Conservation (phyloP, 2,888 invertebrate species). For the Athetis lepigone region DNA sequence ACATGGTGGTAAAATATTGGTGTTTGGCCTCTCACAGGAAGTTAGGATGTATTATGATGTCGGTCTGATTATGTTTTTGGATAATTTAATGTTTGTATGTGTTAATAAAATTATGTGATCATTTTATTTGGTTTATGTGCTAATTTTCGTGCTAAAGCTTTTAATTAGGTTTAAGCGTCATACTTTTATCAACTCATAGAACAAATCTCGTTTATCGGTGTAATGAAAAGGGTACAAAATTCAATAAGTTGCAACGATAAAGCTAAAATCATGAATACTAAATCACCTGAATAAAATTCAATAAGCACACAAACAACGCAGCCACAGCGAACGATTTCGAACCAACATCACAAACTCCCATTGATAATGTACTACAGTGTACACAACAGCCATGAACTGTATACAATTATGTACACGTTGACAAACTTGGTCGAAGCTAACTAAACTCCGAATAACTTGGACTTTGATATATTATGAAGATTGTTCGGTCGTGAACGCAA, state of each 20-base stretch:
- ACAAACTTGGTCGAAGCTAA: slow-evolving; percentile 65
- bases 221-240: no score
- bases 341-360: slow-evolving; percentile 24
- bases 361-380: slow-evolving; percentile 26
- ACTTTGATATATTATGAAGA: slow-evolving; percentile 69
- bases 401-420: slow-evolving; percentile 54
- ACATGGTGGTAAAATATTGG: slow-evolving; percentile 53
- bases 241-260: no score
- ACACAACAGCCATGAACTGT: slow-evolving; percentile 33
- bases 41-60: slow-evolving; percentile 33
- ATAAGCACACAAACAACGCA: slow-evolving; percentile 6
- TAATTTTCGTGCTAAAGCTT: no score
- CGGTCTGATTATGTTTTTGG: slow-evolving; percentile 27
- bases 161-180: no score
- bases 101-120: neutral
- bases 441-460: slow-evolving; percentile 64
- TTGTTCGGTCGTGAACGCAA: slow-evolving; percentile 63
- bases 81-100: neutral
- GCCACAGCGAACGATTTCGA: slow-evolving; percentile 1
- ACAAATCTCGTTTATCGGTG: no score
- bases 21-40: slow-evolving; percentile 39
- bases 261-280: neutral
- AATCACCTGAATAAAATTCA: slow-evolving; percentile 7
- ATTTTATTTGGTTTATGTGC: no score
- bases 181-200: no score